These are phyloP conservation scores for Sarcophaga variegata DNA, from an alignment of 2,888 invertebrate genomes.

Conservation along the genomic window DNA sequence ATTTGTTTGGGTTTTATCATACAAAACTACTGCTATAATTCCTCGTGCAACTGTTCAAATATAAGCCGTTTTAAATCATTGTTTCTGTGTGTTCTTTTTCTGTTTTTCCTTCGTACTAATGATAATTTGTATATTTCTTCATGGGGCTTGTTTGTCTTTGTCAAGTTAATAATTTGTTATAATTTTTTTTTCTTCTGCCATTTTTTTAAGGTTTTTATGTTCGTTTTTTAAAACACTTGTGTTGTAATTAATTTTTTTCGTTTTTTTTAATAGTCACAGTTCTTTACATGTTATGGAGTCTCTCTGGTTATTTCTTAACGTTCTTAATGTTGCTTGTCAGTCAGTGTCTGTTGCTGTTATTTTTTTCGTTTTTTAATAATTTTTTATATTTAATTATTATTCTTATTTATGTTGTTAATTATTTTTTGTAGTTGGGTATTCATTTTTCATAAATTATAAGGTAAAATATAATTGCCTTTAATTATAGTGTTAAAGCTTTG, in stretches of 20 bases:
- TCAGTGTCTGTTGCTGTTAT: slow-evolving; percentile 10
- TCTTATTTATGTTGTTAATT: slow-evolving; percentile 62
- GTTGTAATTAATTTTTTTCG: slow-evolving; percentile 55
- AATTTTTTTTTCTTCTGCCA: neutral
- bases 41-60: slow-evolving; percentile 22
- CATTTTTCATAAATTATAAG: slow-evolving; percentile 63
- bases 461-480: slow-evolving; percentile 67
- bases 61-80: neutral
- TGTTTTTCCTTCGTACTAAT: neutral
- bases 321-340: too few relatives aligned
- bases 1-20: neutral
- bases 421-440: slow-evolving; percentile 52
- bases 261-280: neutral
- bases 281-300: too few relatives aligned
- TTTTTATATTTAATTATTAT: slow-evolving; percentile 20
- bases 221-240: slow-evolving; percentile 59
- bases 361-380: neutral
- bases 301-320: too few relatives aligned
- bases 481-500: slow-evolving; percentile 61
- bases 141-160: slow-evolving; percentile 49
- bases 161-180: slow-evolving; percentile 59
- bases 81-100: slow-evolving; percentile 13
- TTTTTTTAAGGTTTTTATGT: neutral
- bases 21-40: neutral
- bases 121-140: slow-evolving; percentile 27